Evolutionary conservation across 2,888 invertebrate species (phyloP).

Genomic region (Eremobia ochroleuca): DNA sequence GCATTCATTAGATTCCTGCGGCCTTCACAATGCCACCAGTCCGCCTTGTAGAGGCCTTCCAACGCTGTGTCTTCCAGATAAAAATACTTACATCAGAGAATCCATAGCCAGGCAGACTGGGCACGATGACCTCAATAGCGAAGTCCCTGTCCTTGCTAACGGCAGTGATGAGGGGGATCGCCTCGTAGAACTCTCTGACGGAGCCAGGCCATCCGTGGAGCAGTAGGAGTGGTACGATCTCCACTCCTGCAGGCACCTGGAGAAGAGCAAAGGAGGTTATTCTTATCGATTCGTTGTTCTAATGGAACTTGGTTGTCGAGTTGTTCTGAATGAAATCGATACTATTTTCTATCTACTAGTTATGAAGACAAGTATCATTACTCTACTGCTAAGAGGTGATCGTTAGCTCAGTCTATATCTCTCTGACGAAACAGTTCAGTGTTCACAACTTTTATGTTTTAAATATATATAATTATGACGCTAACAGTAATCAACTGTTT

Average conservation of each 20-base stretch:
- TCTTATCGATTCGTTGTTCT: not conserved
- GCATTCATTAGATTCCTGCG: too few relatives aligned
- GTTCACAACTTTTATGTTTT: too few relatives aligned
- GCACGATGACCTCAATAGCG: slow-evolving; percentile 92
- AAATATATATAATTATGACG: too few relatives aligned
- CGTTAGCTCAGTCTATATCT: not conserved
- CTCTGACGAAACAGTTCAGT: too few relatives aligned
- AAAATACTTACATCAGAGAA: slow-evolving; percentile 81
- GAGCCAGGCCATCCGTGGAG: slow-evolving; percentile 97
- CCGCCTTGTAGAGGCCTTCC: too few relatives aligned
- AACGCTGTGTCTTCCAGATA: not conserved
- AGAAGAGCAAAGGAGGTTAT: not conserved
- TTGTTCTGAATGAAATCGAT: not conserved
- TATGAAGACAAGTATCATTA: not conserved
- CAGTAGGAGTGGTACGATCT: slow-evolving; percentile 92
- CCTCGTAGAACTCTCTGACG: slow-evolving; percentile 94
- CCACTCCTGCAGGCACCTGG: slow-evolving; percentile 76
- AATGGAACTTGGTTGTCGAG: not conserved
- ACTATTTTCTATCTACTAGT: too few relatives aligned
- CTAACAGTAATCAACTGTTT: not conserved
- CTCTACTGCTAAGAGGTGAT: too few relatives aligned
- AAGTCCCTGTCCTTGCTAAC: slow-evolving; percentile 89
- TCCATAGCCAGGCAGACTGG: slow-evolving; percentile 90
- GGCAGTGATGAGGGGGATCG: slow-evolving; percentile 92
- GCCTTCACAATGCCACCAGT: too few relatives aligned